Conservation (phyloP, 2,113 vertebrate genomes). For the Toxotes chatareus region DNA sequence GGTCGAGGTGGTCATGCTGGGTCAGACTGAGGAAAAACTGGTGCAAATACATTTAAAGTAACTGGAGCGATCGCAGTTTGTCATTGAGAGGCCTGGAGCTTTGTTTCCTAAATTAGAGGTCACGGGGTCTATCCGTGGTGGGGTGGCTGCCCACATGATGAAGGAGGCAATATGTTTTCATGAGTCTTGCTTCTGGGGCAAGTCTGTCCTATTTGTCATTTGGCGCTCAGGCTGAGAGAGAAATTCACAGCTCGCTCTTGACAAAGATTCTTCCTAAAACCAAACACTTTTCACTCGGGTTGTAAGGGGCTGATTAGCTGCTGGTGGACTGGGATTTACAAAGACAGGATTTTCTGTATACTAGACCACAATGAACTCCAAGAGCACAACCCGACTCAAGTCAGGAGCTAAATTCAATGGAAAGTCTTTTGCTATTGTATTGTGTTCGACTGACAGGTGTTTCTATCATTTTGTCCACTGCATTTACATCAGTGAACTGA, state of each 20-base stretch:
- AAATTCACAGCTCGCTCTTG: constrained; percentile 13
- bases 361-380: no score
- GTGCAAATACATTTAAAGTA: constrained; percentile 25
- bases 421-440: no score
- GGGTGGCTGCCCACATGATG: constrained; percentile 53
- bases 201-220: constrained; percentile 59
- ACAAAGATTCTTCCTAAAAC: no score
- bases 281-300: not conserved
- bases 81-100: constrained; percentile 40
- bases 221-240: constrained; percentile 30
- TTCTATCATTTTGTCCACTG: no score
- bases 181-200: constrained; percentile 44
- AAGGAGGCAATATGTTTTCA: constrained; percentile 58
- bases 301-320: constrained; percentile 10
- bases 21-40: not conserved
- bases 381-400: no score
- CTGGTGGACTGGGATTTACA: not conserved
- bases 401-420: no score
- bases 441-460: no score
- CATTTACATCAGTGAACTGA: no score
- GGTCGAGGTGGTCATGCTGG: not conserved
- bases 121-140: constrained; percentile 32
- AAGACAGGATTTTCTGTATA: not conserved
- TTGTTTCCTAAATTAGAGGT: constrained; percentile 61
- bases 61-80: constrained; percentile 26